Evolutionary conservation across 92 coral and sea anemone species (phyloP), one percentile per base, ranked within the genome.

Genomic region (Anthopleura xanthogrammica): DNA sequence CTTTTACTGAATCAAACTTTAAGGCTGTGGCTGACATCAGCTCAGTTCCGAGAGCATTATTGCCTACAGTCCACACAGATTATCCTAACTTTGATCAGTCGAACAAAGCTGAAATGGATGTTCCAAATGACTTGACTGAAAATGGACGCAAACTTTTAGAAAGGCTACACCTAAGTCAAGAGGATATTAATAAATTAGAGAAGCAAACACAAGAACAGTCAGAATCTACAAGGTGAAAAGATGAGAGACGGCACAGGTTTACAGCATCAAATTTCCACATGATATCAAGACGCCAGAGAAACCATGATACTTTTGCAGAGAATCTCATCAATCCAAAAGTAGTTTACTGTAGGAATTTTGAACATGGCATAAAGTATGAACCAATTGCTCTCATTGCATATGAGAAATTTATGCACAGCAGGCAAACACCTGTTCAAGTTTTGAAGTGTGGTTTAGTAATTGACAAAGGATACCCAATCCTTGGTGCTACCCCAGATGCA

Each of bases 291-390:
- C 58, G 93, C 12, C 83, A 87, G 75, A 79, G 91, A 65, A 83
- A 87, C 78, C 92, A 88, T 54, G 76, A 76, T 2, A 84, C 52
- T 23, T 88, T 84, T 80, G 89, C 89, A 20, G 41, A 83, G n/a
- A 24, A 42, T 3, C 60, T 87, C 10, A 81, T 92, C 56, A 24
- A 92, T 60, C 93, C 95, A n/a, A 90, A 87, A 62, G 48, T 41
- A 39, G 48, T 88, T 68, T 9, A 86, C 0, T 87, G 88, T 4
- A 85, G 79, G 50, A 75, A 88, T 58, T 36, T 78, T 0, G 85
- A 83, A 48, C 97, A 92, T 83, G 96, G 96, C 14, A 75, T 56
- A 20, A 90, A 83, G 64, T 86, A 88, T 85, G 93, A 92, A 77
- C 88, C 89, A 3, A 75, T 85, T 66, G 90, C 91, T 17, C 75